Conservation (phyloP, 2,888 invertebrate species). For the Nomada goodeniana region DNA sequence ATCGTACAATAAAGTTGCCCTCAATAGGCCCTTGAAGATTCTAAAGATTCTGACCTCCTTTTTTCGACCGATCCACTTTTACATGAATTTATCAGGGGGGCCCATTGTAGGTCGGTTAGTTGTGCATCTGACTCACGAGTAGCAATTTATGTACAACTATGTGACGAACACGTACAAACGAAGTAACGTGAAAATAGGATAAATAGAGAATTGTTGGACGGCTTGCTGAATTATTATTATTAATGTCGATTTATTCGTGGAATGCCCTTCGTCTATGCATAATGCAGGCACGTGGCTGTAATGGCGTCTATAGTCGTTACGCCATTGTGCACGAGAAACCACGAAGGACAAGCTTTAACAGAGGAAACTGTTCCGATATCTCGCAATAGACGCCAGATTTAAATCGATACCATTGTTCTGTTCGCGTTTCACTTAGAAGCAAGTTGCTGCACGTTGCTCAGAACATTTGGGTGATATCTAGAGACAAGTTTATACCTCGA, state of each 20-base stretch:
- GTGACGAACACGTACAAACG: background rate
- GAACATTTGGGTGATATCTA: too few species aligned
- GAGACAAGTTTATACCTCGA: too few species aligned
- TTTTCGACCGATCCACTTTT: constrained; percentile 13
- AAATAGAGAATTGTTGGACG: background rate
- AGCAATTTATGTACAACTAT: background rate
- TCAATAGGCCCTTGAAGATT: constrained; percentile 1
- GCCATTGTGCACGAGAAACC: constrained; percentile 46
- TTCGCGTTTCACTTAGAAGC: background rate
- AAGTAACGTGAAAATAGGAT: background rate
- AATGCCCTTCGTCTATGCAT: constrained; percentile 42
- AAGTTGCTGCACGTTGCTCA: too few species aligned
- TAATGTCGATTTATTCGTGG: constrained; percentile 55
- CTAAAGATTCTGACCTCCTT: constrained; percentile 6
- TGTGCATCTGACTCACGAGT: background rate
- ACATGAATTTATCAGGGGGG: background rate
- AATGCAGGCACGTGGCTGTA: constrained; percentile 30
- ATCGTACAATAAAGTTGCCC: background rate
- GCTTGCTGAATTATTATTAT: constrained; percentile 48
- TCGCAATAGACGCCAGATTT: constrained; percentile 31
- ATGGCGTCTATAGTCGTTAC: constrained; percentile 37
- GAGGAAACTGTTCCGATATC: constrained; percentile 6
- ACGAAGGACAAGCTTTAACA: constrained; percentile 43
- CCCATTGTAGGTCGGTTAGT: background rate
- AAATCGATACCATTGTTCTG: constrained; percentile 10